These are phyloP conservation scores for Diarsia rubi DNA, from an alignment of 2,888 invertebrate species.

Conservation along the genomic window DNA sequence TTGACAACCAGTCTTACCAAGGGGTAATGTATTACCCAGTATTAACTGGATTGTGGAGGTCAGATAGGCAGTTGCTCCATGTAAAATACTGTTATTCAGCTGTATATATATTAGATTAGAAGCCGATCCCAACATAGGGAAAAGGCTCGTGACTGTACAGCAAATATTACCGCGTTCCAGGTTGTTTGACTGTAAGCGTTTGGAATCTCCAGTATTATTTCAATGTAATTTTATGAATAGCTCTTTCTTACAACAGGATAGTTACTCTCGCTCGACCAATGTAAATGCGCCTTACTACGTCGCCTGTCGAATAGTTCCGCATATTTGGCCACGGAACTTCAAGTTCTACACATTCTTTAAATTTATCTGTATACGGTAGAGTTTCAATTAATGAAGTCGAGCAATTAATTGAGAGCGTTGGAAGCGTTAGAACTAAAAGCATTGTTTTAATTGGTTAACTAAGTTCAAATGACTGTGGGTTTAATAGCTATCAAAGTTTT, in stretches of 20 bases:
- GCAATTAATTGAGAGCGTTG: constrained; percentile 28
- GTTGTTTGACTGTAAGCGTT: background rate
- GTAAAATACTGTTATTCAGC: no score
- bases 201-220: no score
- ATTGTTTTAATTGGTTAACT: background rate
- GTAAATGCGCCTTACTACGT: background rate
- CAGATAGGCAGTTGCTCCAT: no score
- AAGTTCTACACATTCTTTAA: constrained; percentile 44
- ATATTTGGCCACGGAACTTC: constrained; percentile 47
- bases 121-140: no score
- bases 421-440: background rate
- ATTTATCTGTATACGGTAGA: constrained; percentile 29
- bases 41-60: no score
- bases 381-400: constrained; percentile 48
- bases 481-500: background rate
- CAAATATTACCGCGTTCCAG: background rate
- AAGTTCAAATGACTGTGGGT: background rate
- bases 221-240: background rate
- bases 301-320: constrained; percentile 39
- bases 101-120: no score
- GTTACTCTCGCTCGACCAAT: constrained; percentile 2
- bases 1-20: no score
- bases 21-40: no score
- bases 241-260: background rate
- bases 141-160: background rate